A percentile compares a stretch with the other conserved stretches of the same genome.
These are phyloP conservation scores for Odocoileus virginianus DNA, from an alignment of 2,113 vertebrate species.

Conservation along the genomic window DNA sequence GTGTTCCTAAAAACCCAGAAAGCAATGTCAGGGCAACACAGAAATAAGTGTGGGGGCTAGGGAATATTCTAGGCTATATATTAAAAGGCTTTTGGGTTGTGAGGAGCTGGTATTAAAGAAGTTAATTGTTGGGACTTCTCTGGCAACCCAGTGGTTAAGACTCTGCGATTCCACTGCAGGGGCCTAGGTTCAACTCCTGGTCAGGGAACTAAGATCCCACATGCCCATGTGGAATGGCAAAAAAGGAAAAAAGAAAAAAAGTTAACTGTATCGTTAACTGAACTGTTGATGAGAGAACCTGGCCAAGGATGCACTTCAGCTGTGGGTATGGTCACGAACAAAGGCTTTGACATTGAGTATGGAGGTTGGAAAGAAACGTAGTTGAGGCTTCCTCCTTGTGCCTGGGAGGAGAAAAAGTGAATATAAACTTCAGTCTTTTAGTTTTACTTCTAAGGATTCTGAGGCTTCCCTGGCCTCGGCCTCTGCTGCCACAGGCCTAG, in stretches of 20 bases:
- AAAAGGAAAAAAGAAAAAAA: neutral
- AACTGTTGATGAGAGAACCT: neutral
- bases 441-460: neutral
- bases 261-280: neutral
- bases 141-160: neutral
- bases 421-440: neutral
- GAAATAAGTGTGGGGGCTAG: neutral
- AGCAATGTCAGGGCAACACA: slow-evolving; percentile 6
- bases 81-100: neutral
- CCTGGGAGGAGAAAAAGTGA: neutral
- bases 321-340: neutral
- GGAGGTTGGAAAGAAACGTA: slow-evolving; percentile 1
- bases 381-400: neutral
- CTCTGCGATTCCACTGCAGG: neutral
- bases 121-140: neutral
- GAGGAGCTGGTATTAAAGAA: neutral
- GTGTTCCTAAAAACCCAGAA: neutral
- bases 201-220: neutral
- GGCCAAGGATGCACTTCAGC: neutral
- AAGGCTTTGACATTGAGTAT: neutral
- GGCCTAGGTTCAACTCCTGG: neutral
- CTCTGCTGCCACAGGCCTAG: neutral
- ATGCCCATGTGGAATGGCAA: neutral
- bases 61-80: neutral
- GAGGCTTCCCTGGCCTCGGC: neutral